Evolutionary conservation across 1,140 invertebrate genomes (phyloP).

Genomic region (Drosophila baimaii): DNA sequence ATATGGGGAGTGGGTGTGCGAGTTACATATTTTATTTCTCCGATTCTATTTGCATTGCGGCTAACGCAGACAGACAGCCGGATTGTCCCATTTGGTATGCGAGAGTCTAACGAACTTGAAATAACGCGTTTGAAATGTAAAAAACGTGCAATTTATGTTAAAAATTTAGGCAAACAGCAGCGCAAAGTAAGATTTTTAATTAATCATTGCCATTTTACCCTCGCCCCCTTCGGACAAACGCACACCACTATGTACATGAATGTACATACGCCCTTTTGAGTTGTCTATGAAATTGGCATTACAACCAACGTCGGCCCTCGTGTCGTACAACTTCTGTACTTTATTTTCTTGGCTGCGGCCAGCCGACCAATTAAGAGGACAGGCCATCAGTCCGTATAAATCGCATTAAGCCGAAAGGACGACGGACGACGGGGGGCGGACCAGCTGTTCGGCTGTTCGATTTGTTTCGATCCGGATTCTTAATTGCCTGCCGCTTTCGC

Average conservation of each 20-base stretch:
- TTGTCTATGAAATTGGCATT: conserved; percentile 84
- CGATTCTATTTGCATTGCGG: conserved; percentile 77
- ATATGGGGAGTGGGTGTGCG: conserved; percentile 46
- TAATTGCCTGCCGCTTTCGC: conserved; percentile 55
- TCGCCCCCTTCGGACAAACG: not conserved
- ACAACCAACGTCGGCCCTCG: conserved; percentile 56
- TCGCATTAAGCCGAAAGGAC: conserved; percentile 71
- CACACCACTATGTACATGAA: not conserved
- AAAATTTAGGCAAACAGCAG: conserved; percentile 76
- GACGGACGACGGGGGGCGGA: conserved; percentile 6
- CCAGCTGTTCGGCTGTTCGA: conserved; percentile 66
- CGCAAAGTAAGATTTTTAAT: conserved; percentile 62
- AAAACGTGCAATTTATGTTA: conserved; percentile 82
- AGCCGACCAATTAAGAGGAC: conserved; percentile 79
- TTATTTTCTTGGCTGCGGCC: conserved; percentile 82
- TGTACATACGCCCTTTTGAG: conserved; percentile 44
- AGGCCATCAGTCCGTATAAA: conserved; percentile 77
- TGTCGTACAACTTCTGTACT: conserved; percentile 71
- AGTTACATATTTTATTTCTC: conserved; percentile 51
- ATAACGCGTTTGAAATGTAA: conserved; percentile 84
- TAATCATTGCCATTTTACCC: conserved; percentile 72
- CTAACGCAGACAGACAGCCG: conserved; percentile 57
- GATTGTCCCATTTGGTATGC: conserved; percentile 76
- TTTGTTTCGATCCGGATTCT: conserved; percentile 70
- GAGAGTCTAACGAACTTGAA: conserved; percentile 82